Evolutionary conservation across 2,888 invertebrate genomes (phyloP).

Genomic region (Meloe dianella): DNA sequence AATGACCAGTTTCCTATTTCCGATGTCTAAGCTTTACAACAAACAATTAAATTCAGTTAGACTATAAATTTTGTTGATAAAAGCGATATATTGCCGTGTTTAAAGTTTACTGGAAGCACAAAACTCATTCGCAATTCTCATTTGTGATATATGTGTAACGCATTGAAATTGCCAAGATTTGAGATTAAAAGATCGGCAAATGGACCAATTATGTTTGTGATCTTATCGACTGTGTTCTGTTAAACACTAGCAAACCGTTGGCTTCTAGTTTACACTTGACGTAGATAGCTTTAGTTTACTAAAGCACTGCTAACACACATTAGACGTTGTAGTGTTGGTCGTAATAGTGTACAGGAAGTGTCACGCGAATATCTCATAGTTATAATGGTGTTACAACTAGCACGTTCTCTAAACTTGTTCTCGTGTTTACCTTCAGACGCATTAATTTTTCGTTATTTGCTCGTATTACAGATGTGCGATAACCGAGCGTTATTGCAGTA

Average conservation of each 20-base stretch:
- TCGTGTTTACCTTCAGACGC: slow-evolving; percentile 32
- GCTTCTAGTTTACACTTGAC: slow-evolving; percentile 51
- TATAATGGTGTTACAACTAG: slow-evolving; percentile 32
- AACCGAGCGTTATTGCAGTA: not conserved
- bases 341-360: slow-evolving; percentile 34
- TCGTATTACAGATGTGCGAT: not conserved
- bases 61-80: not conserved
- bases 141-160: not conserved
- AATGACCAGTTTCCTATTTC: not conserved
- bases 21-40: not conserved
- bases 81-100: not conserved
- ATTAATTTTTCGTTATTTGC: not conserved
- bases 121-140: not conserved
- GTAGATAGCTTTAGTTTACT: slow-evolving; percentile 48
- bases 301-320: slow-evolving; percentile 48
- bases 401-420: slow-evolving; percentile 32
- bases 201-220: slow-evolving; percentile 50
- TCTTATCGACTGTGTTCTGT: slow-evolving; percentile 49
- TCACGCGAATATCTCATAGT: slow-evolving; percentile 41
- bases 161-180: not conserved
- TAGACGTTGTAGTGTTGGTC: slow-evolving; percentile 13
- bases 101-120: not conserved
- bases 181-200: slow-evolving; percentile 41
- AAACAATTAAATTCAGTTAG: slow-evolving; percentile 4
- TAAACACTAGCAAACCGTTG: slow-evolving; percentile 48